Evolutionary conservation across 1,140 invertebrate genomes (phyloP), one percentile per base, ranked within the genome.

Genomic region (Sitophilus oryzae): DNA sequence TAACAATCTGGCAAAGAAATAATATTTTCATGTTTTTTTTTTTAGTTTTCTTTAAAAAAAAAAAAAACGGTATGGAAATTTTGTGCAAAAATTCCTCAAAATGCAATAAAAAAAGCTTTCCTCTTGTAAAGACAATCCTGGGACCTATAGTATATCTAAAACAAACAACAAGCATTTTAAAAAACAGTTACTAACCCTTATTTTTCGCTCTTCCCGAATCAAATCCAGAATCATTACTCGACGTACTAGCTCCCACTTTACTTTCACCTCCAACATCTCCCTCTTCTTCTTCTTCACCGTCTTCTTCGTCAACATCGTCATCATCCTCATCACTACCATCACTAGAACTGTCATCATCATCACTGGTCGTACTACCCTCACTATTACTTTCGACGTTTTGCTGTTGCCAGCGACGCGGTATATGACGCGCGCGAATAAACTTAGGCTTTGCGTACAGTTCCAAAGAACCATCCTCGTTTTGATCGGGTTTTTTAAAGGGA

Each of bases 211-310:
- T 74, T 34, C 73, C 71, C 15, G 78, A 81, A 67, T 80, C 77
- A 63, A 81, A 81, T 36, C 79, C 79, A 35, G 79, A 81, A 68
- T 81, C 79, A 66, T 77, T 79, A 9, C 78, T 79, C 47, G 77
- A 78, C 15, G 77, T 79, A 59, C 78, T 80, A 54, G 76, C 77
- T 63, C 79, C 74, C 23, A 77, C 73, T 50, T 65, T 61, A 34
- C 22, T 59, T 52, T 30, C 21, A n/a, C 20, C 52, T 1, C 38
- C 45, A n/a, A 20, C 38, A 8, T 42, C 76, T 71, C 48, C 66
- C 54, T 69, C 64, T 40, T 59, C 56, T 42, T 55, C 56, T 1
- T 48, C 49, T 20, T 56, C 51, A 14, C 42, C 44, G 14, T 44
- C 50, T 16, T 62, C 60, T n/a, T n/a, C n/a, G 22, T 62, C 44